Percentiles rank a stretch among this genome's conserved stretches.
These are phyloP conservation scores for Conistra vaccinii DNA, from an alignment of 2,888 invertebrate species.

Conservation along the genomic window DNA sequence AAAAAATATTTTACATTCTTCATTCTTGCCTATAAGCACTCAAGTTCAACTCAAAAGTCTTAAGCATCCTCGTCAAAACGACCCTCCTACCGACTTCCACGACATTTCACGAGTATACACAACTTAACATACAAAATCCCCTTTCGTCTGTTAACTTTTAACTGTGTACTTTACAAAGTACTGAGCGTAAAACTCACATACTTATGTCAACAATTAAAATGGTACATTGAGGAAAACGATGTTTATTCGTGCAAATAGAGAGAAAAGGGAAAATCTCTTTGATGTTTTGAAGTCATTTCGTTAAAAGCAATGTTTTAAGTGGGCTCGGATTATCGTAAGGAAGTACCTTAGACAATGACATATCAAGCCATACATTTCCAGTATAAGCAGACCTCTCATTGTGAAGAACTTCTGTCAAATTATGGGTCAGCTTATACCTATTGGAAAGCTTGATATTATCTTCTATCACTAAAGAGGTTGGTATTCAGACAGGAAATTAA, in stretches of 20 bases:
- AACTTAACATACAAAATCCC: slow-evolving; percentile 32
- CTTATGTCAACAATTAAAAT: slow-evolving; percentile 43
- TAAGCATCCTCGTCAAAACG: slow-evolving; percentile 15
- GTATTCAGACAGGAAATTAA: no score
- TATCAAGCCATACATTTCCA: not conserved
- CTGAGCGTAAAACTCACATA: slow-evolving; percentile 42
- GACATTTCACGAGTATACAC: slow-evolving; percentile 14
- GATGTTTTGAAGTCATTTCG: slow-evolving; percentile 31
- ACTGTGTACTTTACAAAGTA: slow-evolving; percentile 47
- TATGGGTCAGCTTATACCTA: no score
- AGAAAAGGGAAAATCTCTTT: slow-evolving; percentile 21
- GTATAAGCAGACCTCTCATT: not conserved
- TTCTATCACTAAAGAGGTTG: no score
- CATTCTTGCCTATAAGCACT: slow-evolving; percentile 3
- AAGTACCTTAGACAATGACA: not conserved
- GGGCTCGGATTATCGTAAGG: slow-evolving; percentile 8
- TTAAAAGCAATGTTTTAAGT: slow-evolving; percentile 20
- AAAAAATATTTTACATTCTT: not conserved
- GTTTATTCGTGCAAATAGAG: slow-evolving; percentile 31
- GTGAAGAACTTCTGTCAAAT: no score
- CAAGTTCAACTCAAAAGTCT: slow-evolving; percentile 20
- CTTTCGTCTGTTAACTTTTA: slow-evolving; percentile 32
- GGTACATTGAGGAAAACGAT: slow-evolving; percentile 21
- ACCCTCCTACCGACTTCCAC: slow-evolving; percentile 16
- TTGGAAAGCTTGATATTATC: no score